Conservation (phyloP, 2,797 vertebrate genomes). For the Glossophaga mutica region DNA sequence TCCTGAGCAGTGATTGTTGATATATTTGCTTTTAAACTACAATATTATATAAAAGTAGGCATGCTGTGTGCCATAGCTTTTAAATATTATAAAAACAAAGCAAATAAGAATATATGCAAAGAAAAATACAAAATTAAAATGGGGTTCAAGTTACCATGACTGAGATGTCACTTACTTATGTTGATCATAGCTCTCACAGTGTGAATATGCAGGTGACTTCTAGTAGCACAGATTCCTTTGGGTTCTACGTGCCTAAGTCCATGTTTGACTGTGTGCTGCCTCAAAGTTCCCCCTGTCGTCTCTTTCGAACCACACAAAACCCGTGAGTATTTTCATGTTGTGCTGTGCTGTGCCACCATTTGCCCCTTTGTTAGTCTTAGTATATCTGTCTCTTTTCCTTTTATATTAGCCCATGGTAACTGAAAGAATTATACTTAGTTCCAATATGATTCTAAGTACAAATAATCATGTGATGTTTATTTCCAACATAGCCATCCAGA, state of each 20-base stretch:
- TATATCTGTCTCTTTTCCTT: background rate
- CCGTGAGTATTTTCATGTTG: background rate
- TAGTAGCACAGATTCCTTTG: background rate
- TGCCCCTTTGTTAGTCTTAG: background rate
- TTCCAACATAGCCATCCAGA: background rate
- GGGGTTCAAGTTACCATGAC: background rate
- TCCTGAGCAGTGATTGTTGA: background rate
- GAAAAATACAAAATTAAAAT: background rate
- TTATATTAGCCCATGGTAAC: background rate
- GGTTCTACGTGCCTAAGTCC: background rate
- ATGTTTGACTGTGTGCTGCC: background rate
- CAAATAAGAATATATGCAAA: background rate
- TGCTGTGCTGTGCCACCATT: background rate
- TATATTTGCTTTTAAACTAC: background rate
- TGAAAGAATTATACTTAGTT: background rate
- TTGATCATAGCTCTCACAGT: background rate
- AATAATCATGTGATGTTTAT: background rate
- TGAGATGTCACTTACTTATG: background rate
- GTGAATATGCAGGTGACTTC: background rate
- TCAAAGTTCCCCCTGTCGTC: background rate
- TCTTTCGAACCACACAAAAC: background rate
- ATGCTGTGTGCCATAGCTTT: background rate
- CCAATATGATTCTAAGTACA: background rate
- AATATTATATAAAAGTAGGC: background rate
- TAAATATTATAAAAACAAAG: background rate